phyloP scores from a whole-genome alignment of 2,113 vertebrate genomes.

The Burhinus oedicnemus region DNA sequence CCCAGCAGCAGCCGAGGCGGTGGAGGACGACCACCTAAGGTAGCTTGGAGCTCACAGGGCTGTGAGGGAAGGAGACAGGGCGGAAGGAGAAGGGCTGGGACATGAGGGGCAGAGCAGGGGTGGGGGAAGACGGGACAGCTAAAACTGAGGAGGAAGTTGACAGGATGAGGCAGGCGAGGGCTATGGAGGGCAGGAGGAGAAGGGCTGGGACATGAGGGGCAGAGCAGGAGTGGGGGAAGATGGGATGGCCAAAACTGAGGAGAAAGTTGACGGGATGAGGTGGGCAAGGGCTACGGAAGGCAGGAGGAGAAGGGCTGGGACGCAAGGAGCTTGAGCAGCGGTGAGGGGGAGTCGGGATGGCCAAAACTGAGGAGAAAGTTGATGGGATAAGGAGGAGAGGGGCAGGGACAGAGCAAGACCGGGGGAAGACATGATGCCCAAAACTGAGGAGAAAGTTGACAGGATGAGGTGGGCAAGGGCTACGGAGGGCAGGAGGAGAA shows the following conservation, averaged over 20 bases:
- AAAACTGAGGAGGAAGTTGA: not conserved
- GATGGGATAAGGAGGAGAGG: not conserved
- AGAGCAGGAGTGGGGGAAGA: too few species aligned
- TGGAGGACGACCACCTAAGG: too few species aligned
- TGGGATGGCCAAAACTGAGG: not conserved
- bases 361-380: not conserved
- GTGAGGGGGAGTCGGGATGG: not conserved
- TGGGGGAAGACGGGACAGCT: not conserved
- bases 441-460: not conserved
- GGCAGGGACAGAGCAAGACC: too few species aligned
- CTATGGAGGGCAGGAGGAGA: not conserved
- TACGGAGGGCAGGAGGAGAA: not conserved
- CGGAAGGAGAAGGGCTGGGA: not conserved
- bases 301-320: not conserved
- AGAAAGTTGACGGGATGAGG: not conserved
- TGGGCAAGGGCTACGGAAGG: not conserved
- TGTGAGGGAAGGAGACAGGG: too few species aligned
- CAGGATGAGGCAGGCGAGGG: not conserved
- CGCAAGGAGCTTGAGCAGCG: too few species aligned
- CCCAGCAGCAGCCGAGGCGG: not conserved
- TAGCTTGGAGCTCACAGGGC: accelerated
- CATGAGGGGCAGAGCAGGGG: not conserved
- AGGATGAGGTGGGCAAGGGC: not conserved
- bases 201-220: not conserved
- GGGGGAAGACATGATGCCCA: too few species aligned